Base-by-base conservation (phyloP, 2,113 vertebrate genomes). In the Tamias sibiricus region DNA sequence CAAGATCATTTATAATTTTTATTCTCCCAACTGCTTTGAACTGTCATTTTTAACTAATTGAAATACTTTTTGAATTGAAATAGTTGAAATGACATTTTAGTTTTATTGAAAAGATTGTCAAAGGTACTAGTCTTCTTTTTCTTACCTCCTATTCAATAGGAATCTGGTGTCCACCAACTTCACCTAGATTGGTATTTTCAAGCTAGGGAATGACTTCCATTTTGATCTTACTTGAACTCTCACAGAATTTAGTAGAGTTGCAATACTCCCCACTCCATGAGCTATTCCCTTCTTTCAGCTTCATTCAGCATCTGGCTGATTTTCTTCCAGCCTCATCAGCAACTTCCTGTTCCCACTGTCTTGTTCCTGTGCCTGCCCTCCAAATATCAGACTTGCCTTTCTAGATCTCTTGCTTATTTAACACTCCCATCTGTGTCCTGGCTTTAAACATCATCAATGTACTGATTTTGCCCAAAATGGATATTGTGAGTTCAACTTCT, bases 1-100 rank as follows among this genome's bases (percentile, higher is more conserved):
- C n/a, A 82, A 74, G 19, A 69, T 89, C 35, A 80, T 69, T 91
- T 59, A 76, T 82, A 74, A 64, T 62, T 68, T 49, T 62, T 71
- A 16, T 91, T 93, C 30, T 87, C 47, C 68, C 2, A 7, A 66
- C 40, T 66, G 35, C 72, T 77, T 74, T 76, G 68, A 88, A 69
- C 49, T 84, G 49, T 57, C 69, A 90, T 7, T 94, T 90, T 87
- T 20, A 90, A 59, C 69, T 93, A 93, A 82, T 17, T 42, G 12
- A 82, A 87, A 79, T 64, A 37, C 8, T 37, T 87, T 92, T 54
- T 12, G 19, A 22, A 90, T 52, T 79, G 30, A 82, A 94, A 81
- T 69, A 14, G 49, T 75, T 84, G 37, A 91, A 90, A 93, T 66
- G 59, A 52, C 52, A 85, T 89, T 94, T 91, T 49, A 71, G 59